phyloP scores from a whole-genome alignment of 2,797 vertebrate genomes.

The Fringilla coelebs region DNA sequence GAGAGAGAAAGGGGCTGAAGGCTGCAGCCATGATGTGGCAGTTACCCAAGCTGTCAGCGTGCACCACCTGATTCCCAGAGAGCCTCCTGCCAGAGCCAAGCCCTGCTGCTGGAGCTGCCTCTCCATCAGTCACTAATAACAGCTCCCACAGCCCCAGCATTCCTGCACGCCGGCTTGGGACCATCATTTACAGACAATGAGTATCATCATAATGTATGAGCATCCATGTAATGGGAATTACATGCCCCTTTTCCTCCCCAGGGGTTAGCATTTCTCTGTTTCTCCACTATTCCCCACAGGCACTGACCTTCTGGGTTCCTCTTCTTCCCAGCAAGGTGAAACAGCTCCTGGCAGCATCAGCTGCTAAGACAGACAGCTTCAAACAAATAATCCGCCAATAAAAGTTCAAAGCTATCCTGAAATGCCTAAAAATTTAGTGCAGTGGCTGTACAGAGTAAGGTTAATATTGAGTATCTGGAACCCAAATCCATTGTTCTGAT shows the following conservation, averaged over 20 bases:
- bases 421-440: background rate
- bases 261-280: conserved; percentile 11
- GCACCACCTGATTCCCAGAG: background rate
- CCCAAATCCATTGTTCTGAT: background rate
- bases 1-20: background rate
- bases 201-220: conserved; percentile 33
- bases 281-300: conserved; percentile 28
- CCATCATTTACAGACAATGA: conserved; percentile 26
- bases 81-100: background rate
- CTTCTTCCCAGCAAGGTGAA: conserved; percentile 37
- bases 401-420: conserved; percentile 1
- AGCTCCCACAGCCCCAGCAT: background rate
- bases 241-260: conserved; percentile 39
- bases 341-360: background rate
- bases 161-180: background rate
- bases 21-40: background rate
- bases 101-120: background rate
- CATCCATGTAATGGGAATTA: conserved; percentile 51
- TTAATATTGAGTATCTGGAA: background rate
- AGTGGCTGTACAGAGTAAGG: background rate
- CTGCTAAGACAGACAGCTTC: background rate
- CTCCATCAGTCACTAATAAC: background rate
- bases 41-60: background rate
- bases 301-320: conserved; percentile 31
- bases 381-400: background rate